phyloP scores from a whole-genome alignment of 1,140 invertebrate genomes.

The Triops cancriformis region DNA sequence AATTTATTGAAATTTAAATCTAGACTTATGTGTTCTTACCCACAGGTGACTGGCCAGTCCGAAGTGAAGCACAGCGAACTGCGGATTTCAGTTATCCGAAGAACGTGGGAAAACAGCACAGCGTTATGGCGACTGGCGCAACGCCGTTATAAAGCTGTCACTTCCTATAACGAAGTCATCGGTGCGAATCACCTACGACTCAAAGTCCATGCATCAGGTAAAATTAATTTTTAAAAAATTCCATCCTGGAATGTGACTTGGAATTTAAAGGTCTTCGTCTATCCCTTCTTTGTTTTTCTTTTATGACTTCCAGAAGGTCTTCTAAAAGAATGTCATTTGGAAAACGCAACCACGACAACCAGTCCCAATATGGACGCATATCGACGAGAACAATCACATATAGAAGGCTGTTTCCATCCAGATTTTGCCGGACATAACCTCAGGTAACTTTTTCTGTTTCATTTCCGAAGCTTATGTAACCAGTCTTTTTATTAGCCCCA shows the following conservation, averaged over 20 bases:
- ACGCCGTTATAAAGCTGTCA: constrained; percentile 22
- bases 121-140: constrained; percentile 19
- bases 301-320: background rate
- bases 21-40: background rate
- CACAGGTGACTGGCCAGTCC: constrained; percentile 26
- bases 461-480: background rate
- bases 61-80: constrained; percentile 19
- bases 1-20: no score
- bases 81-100: constrained; percentile 2
- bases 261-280: background rate
- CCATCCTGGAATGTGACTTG: background rate
- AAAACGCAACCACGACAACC: constrained; percentile 16
- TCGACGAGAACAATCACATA: background rate
- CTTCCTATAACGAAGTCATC: constrained; percentile 20
- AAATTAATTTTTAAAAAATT: background rate
- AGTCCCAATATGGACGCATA: constrained; percentile 17
- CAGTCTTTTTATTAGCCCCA: background rate
- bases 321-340: background rate
- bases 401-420: constrained; percentile 27
- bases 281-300: background rate
- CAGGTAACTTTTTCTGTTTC: constrained; percentile 9
- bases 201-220: background rate
- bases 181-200: constrained; percentile 21
- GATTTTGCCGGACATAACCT: constrained; percentile 22
- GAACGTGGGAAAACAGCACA: constrained; percentile 12